Base-by-base conservation (phyloP, 2,888 invertebrate genomes). In the Clanis bilineata region DNA sequence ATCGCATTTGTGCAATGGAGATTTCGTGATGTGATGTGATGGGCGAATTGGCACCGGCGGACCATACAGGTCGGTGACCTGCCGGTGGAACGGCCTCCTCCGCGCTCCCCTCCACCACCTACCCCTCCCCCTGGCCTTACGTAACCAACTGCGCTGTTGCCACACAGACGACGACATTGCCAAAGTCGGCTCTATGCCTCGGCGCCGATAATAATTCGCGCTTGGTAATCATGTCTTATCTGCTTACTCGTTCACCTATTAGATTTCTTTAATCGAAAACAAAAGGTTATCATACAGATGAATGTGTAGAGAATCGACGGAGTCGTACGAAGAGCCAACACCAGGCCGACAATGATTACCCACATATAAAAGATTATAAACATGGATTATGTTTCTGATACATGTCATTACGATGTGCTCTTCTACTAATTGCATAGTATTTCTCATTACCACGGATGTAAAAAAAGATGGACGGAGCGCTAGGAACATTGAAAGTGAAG, bases 1-100 rank as follows among this genome's bases (percentile, higher is more conserved):
- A 78, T 73, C 72, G 74, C 71, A 74, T 82, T 82, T 82, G 85
- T 87, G 88, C 88, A 88, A 83, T 79, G 80, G 75, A 80, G 83
- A 85, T 88, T 88, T 86, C 82, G 86, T 86, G 85, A 84, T 86
- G 83, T 83, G 85, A 83, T 79, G 88, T 85, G 86, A 86, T 86
- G 88, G 80, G 82, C 85, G 86, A 89, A 90, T 90, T 92, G 92
- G 91, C 91, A 90, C 84, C 79, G 85, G 72, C 86, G 81, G 84
- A 82, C 88, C 85, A 83, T 83, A 74, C 86, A 78, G 91, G 90
- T 91, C 91, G 88, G 68, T 87, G 78, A 88, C 89, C 91, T 77
- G 76, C 39, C 70, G 68, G 57, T 69, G 69, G 76, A 70, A 74
- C 74, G 67, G 69, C 77, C 81, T 71, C 79, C 77, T 69, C 76